Conservation (phyloP, 2,888 invertebrate genomes). For the Thymelicus sylvestris region DNA sequence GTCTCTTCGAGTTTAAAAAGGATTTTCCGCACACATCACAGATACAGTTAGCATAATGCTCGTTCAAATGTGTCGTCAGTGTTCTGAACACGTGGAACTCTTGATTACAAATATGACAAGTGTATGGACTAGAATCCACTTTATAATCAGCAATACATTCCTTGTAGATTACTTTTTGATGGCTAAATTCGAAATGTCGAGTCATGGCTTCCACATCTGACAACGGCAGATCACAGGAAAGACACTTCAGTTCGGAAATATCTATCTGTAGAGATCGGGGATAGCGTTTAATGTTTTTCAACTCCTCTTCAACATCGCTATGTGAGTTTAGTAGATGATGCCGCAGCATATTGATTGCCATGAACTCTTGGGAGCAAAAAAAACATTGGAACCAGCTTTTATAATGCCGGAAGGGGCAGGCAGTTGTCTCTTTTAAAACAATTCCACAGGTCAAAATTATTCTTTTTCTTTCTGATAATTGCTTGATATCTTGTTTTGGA, state of each 20-base stretch:
- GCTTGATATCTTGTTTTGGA: conserved; percentile 49
- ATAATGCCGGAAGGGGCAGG: conserved; percentile 74
- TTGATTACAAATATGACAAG: conserved; percentile 65
- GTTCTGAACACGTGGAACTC: conserved; percentile 73
- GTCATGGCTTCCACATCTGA: conserved; percentile 62
- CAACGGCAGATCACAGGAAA: conserved; percentile 60
- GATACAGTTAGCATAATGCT: conserved; percentile 78
- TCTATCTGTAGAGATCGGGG: conserved; percentile 74
- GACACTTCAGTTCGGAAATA: conserved; percentile 70
- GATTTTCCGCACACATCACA: conserved; percentile 81
- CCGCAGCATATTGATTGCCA: conserved; percentile 63
- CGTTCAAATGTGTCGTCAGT: conserved; percentile 75
- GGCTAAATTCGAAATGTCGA: conserved; percentile 61
- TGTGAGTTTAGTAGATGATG: conserved; percentile 58
- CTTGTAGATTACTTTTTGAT: conserved; percentile 65
- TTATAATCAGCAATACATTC: conserved; percentile 77
- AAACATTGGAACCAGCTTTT: conserved; percentile 79
- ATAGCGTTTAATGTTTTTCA: conserved; percentile 68
- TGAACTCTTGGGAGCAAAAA: conserved; percentile 69
- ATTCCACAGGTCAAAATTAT: conserved; percentile 64
- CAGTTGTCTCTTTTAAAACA: conserved; percentile 66
- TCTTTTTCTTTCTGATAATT: conserved; percentile 67
- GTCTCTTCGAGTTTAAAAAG: conserved; percentile 74
- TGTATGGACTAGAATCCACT: conserved; percentile 63
- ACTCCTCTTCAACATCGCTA: conserved; percentile 56